Conservation (phyloP, 2,888 invertebrate species). For the Camptogramma bilineatum region DNA sequence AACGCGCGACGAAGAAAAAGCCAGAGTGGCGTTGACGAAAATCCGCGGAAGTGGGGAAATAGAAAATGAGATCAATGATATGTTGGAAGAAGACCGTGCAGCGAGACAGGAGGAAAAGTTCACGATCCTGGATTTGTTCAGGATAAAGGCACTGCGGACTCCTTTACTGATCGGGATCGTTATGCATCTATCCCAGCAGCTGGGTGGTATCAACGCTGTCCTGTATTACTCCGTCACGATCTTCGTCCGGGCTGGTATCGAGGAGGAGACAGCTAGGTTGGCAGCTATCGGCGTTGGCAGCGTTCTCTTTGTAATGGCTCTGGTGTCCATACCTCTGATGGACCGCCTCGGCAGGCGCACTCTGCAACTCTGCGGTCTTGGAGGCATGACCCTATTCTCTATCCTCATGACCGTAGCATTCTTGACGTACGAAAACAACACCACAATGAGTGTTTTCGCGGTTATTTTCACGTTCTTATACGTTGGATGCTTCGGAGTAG, state of each 20-base stretch:
- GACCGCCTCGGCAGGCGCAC: slow-evolving; percentile 89
- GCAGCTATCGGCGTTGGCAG: slow-evolving; percentile 90
- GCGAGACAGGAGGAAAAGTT: slow-evolving; percentile 75
- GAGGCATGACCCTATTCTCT: slow-evolving; percentile 90
- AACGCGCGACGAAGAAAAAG: slow-evolving; percentile 70
- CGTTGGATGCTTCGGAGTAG: slow-evolving; percentile 81
- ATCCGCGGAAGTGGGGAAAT: slow-evolving; percentile 72
- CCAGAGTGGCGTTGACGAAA: slow-evolving; percentile 65
- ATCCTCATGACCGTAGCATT: slow-evolving; percentile 88
- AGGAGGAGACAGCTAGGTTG: slow-evolving; percentile 85
- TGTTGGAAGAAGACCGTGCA: slow-evolving; percentile 78
- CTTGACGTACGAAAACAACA: slow-evolving; percentile 71
- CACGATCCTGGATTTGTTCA: slow-evolving; percentile 69
- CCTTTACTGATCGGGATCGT: slow-evolving; percentile 80
- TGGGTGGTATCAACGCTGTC: slow-evolving; percentile 85
- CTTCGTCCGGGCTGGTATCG: slow-evolving; percentile 87
- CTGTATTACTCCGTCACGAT: slow-evolving; percentile 90
- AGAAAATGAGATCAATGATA: slow-evolving; percentile 80
- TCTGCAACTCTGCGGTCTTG: slow-evolving; percentile 88
- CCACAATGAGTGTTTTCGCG: slow-evolving; percentile 78
- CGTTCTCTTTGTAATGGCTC: slow-evolving; percentile 90
- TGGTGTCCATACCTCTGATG: slow-evolving; percentile 91
- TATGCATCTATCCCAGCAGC: slow-evolving; percentile 82
- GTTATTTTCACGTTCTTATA: slow-evolving; percentile 80
- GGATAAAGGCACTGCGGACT: slow-evolving; percentile 64